Percentiles rank a stretch among this genome's conserved stretches.
Evolutionary conservation across 2,888 invertebrate species (phyloP).

Genomic region (Hirudinaria manillensis): DNA sequence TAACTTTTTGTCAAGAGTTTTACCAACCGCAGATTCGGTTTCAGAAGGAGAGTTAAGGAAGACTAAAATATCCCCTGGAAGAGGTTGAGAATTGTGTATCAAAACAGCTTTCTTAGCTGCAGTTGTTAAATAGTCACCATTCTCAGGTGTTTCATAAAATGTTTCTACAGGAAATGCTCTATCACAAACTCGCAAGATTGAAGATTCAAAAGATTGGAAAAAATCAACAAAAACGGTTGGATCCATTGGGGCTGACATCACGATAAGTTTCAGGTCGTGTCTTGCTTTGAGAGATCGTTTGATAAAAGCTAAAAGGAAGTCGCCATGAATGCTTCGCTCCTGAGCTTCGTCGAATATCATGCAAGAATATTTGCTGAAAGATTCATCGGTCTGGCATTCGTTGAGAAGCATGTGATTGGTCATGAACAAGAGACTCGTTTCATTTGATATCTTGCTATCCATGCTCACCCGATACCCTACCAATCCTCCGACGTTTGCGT

Average conservation of each 20-base stretch:
- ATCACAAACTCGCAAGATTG: conserved; percentile 49
- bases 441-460: conserved; percentile 38
- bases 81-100: conserved; percentile 43
- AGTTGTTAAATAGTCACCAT: conserved; percentile 41
- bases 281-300: conserved; percentile 44
- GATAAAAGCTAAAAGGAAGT: conserved; percentile 51
- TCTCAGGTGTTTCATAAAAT: conserved; percentile 40
- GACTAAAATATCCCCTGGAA: conserved; percentile 52
- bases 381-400: conserved; percentile 46
- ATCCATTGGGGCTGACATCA: conserved; percentile 54
- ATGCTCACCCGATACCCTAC: conserved; percentile 49
- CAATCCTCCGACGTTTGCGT: conserved; percentile 43
- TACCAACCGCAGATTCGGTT: conserved; percentile 45
- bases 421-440: conserved; percentile 48
- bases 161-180: conserved; percentile 52
- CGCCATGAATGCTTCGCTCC: conserved; percentile 52
- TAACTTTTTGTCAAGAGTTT: neutral
- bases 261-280: conserved; percentile 48
- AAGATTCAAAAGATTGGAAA: conserved; percentile 42
- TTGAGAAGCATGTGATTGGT: conserved; percentile 52
- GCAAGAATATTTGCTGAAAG: conserved; percentile 42
- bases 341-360: conserved; percentile 54
- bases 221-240: conserved; percentile 48
- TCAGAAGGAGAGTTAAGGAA: conserved; percentile 52
- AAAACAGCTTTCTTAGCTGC: conserved; percentile 46